These are phyloP conservation scores for Cantharis lateralis DNA, from an alignment of 2,888 invertebrate genomes.

Conservation along the genomic window DNA sequence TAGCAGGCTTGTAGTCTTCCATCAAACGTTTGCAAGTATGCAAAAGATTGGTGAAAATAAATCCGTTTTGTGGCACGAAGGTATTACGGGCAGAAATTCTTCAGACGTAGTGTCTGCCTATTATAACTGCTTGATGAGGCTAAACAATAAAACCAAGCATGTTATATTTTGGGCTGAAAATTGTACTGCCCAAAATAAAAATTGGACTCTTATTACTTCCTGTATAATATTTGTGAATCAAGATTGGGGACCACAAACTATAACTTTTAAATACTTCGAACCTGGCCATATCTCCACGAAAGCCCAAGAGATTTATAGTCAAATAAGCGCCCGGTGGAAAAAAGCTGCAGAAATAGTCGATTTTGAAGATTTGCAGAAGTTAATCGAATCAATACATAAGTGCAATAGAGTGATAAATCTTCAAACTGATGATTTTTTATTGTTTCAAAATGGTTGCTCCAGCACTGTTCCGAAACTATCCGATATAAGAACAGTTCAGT, in stretches of 20 bases:
- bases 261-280: conserved; percentile 32
- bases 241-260: conserved; percentile 13
- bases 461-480: neutral
- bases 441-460: neutral
- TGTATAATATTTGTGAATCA: conserved; percentile 13
- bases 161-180: conserved; percentile 20
- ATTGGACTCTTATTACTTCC: conserved; percentile 11
- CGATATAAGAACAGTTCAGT: neutral
- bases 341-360: neutral
- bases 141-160: conserved; percentile 9
- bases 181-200: conserved; percentile 7
- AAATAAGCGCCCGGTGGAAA: conserved; percentile 28
- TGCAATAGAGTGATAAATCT: neutral
- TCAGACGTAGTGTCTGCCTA: conserved; percentile 25
- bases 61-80: conserved; percentile 25
- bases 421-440: neutral
- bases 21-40: conserved; percentile 25
- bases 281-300: conserved; percentile 29
- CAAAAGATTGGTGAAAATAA: neutral
- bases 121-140: conserved; percentile 15
- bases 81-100: conserved; percentile 24
- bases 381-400: neutral
- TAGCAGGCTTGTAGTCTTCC: conserved; percentile 17
- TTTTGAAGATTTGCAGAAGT: neutral
- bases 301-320: conserved; percentile 27